These are phyloP conservation scores for Drosophila ironensis DNA, from an alignment of 1,140 invertebrate species.

Conservation along the genomic window DNA sequence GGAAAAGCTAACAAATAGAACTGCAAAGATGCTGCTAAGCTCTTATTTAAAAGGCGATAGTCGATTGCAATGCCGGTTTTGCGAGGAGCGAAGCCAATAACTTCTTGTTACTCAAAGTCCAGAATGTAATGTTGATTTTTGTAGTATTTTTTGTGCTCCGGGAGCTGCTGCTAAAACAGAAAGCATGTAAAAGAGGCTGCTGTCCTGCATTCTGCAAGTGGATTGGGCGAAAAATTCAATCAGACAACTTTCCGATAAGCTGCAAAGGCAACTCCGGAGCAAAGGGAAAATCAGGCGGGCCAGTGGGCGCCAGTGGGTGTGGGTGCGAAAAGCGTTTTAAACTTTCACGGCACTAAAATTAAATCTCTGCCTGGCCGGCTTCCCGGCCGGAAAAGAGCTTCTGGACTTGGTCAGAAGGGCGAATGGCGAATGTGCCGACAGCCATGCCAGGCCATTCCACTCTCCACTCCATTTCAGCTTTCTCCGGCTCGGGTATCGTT, in stretches of 20 bases:
- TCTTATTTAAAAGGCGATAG: too few species aligned
- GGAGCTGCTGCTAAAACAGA: background rate
- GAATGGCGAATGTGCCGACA: slow-evolving; percentile 16
- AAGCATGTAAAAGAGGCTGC: slow-evolving; percentile 1
- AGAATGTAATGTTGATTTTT: background rate
- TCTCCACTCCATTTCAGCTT: background rate
- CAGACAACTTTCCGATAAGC: slow-evolving; percentile 78
- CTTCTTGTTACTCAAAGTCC: background rate
- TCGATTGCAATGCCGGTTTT: too few species aligned
- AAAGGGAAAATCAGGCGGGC: slow-evolving; percentile 10
- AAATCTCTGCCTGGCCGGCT: slow-evolving; percentile 56
- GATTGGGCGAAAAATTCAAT: slow-evolving; percentile 61
- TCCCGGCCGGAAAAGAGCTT: slow-evolving; percentile 10
- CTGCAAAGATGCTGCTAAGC: background rate
- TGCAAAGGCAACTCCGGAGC: slow-evolving; percentile 59
- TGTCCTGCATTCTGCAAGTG: slow-evolving; percentile 5
- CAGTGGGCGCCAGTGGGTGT: background rate
- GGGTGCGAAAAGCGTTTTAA: slow-evolving; percentile 59
- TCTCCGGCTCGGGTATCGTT: slow-evolving; percentile 55
- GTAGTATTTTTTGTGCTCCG: background rate
- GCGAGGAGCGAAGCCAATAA: background rate
- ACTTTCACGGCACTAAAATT: slow-evolving; percentile 59
- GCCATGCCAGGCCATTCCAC: background rate
- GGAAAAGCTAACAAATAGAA: too few species aligned
- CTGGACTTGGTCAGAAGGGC: slow-evolving; percentile 3